Base-by-base conservation (phyloP, 2,113 vertebrate species). In the Phalacrocorax pelagicus region DNA sequence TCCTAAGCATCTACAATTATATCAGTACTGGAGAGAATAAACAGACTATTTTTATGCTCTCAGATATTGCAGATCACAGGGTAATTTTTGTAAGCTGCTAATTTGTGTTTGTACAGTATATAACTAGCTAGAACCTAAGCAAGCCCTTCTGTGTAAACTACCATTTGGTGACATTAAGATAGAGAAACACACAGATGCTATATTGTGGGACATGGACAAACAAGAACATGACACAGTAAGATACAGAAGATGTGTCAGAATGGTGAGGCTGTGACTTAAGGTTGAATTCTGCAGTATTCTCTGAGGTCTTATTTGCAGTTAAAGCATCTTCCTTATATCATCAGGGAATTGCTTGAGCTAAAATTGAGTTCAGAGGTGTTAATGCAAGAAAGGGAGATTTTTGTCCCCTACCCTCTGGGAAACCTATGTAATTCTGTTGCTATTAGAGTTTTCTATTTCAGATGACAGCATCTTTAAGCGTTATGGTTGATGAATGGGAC, bases 161-260 rank as follows among this genome's bases (percentile, higher is more conserved):
- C 73, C 87, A 95, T 92, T 90, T 97, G 83, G 96, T 96, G 91
- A 96, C 94, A 96, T 96, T 96, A 88, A 96, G 93, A 57, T 51
- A 82, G 86, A 95, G 83, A 96, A 96, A 97, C 82, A 94, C 91
- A 88, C 93, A 94, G 86, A 93, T 95, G 92, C 85, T 84, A 17
- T 51, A 38, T 40, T 89, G 79, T 63, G 79, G 88, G 93, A 66
- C 87, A 78, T 92, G 92, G 95, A 95, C 96, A 94, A 95, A 93
- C 83, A 96, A 73, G 87, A 92, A 94, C 40, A 49, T 3, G 89
- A 49, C 77, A 83, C 58, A 94, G 42, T 79, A 86, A 67, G 40
- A 81, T 72, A n/a, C 36, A 74, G 61, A 62, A 96, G 63, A 84
- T 0, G 0, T 74, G 38, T 91, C 55, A 78, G 75, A 67, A 84